Evolutionary conservation across 1,140 invertebrate species (phyloP), one percentile per base, ranked within the genome.

Genomic region (Protaetia brevitarsis): DNA sequence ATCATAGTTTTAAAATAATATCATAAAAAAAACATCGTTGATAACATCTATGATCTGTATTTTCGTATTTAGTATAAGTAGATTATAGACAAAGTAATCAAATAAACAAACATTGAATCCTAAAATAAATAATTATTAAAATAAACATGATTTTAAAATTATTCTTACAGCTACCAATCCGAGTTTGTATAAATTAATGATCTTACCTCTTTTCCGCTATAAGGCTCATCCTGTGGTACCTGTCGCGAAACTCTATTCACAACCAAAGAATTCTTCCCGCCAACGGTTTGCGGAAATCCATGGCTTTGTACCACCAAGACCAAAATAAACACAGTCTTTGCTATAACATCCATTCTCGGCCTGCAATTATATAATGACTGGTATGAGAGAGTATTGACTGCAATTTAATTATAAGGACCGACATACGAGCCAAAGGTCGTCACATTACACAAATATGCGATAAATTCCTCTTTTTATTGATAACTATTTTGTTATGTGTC

Each of bases 331-430:
- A 23, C 41, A 8, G 26, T 51, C 3, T 21, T 23, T 5, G 11
- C 19, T 51, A 0, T 51, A 7, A 23, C 21, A 51, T 3, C 41
- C 41, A 51, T 51, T 3, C 11, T 23, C 19, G 0, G 41, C 13
- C 4, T 68, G 7, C 45, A 37, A 66, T 45, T 2, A n/a, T 56
- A 57, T 66, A 41, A 28, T 68, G 51, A 65, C 61, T 37, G 63
- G 63, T 61, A 68, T 57, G 27, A 11, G 23, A 16, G 27, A 16
- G n/a, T 37, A 37, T 13, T 37, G 34, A 37, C n/a, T 37, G 34
- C 34, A 37, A 37, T 37, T 37, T 37, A 13, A 37, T 11, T 37
- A 51, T 19, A 51, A 13, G 10, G 10, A 51, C 11, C 26, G 11
- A 51, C 19, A 51, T 51, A 51, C 16, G 8, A 51, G 41, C 4